Evolutionary conservation across 1,140 invertebrate species (phyloP).

Genomic region (Brachystomella parvula): DNA sequence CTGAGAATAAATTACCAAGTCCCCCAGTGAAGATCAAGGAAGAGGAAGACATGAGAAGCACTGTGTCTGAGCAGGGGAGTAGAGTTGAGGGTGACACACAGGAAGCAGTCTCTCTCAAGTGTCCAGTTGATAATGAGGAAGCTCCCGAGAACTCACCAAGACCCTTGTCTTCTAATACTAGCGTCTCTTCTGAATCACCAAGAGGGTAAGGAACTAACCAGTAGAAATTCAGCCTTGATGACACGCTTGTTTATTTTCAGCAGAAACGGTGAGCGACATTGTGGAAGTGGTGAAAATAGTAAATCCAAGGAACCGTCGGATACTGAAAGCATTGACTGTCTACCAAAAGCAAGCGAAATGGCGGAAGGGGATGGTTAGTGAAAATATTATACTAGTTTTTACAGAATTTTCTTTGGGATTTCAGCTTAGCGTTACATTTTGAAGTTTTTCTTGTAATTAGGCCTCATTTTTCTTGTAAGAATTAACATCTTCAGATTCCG

Average conservation of each 20-base stretch:
- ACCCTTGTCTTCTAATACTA: slow-evolving; percentile 20
- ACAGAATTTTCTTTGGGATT: too few relatives aligned
- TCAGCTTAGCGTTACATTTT: too few relatives aligned
- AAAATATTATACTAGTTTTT: too few relatives aligned
- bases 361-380: slow-evolving; percentile 15
- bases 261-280: neutral
- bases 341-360: slow-evolving; percentile 10
- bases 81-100: too few relatives aligned
- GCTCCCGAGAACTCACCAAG: neutral
- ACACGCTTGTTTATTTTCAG: neutral
- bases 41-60: too few relatives aligned
- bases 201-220: slow-evolving; percentile 39
- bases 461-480: too few relatives aligned
- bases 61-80: too few relatives aligned
- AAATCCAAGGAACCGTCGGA: slow-evolving; percentile 34
- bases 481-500: too few relatives aligned
- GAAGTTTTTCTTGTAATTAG: too few relatives aligned
- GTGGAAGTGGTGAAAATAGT: slow-evolving; percentile 13
- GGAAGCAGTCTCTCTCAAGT: neutral
- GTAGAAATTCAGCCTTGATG: too few relatives aligned
- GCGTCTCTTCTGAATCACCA: slow-evolving; percentile 55
- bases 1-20: too few relatives aligned
- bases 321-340: slow-evolving; percentile 16
- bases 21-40: too few relatives aligned
- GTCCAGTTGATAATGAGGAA: neutral